Base-by-base conservation (phyloP, 2,888 invertebrate species). In the Philonicus albiceps region DNA sequence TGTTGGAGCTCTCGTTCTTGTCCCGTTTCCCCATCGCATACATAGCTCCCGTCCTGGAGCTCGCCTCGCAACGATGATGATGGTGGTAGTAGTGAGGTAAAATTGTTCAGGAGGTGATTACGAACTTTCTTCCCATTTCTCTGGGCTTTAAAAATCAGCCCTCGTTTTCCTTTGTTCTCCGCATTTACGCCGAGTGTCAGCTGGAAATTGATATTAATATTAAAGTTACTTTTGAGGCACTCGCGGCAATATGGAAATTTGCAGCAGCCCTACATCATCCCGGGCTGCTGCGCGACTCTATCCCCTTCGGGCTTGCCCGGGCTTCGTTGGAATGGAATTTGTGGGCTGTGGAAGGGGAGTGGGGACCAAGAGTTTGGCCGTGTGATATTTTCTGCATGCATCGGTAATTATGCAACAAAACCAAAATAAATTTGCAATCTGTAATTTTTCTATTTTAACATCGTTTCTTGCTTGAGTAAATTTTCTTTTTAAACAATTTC, bases 81-180 rank as follows among this genome's bases (percentile, higher is more conserved):
- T 2, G 4, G 1, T 53, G 5, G 75, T 86, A 11, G 27, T 75
- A 31, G 74, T 64, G 49, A 55, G 64, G 74, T n/a, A 86, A 86
- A 86, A 64, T 86, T 86, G 86, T 78, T 86, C 86, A 86, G 76
- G 76, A 86, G 85, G 85, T 86, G 85, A 86, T 86, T 86, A 86
- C 85, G 75, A 86, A 86, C 85, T 86, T 74, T 85, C 75, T 75
- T 76, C 75, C 75, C 75, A 86, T 75, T 86, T 43, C 27, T 31
- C 37, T 84, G 64, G 22, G 81, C 84, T 73, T 84, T 73, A 84
- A 84, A 40, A 84, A 84, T 84, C 84, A 84, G 84, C 73, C 84
- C 72, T 84, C 84, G 73, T 84, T 84, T 84, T 73, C 73, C 84
- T 84, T 84, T 84, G 84, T 73, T 84, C 73, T 84, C 37, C 40